phyloP scores from a whole-genome alignment of 2,113 vertebrate genomes.

The Paramisgurnus dabryanus region DNA sequence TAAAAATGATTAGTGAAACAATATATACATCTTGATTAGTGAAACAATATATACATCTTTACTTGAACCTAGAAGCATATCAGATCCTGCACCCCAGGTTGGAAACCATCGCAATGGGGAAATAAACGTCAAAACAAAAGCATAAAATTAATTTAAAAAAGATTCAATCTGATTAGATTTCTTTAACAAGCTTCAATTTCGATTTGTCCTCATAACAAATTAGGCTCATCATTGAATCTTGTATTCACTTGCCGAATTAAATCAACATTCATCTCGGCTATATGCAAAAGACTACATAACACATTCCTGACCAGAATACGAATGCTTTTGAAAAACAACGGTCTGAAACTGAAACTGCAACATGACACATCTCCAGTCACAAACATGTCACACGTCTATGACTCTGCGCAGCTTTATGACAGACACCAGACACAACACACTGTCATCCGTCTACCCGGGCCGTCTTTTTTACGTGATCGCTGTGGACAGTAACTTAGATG shows the following conservation, averaged over 20 bases:
- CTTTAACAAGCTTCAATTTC: not conserved
- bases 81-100: too few relatives aligned
- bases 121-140: too few relatives aligned
- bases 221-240: not conserved
- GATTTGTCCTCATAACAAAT: not conserved
- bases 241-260: not conserved
- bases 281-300: constrained; percentile 1
- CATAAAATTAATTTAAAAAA: not conserved
- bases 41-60: too few relatives aligned
- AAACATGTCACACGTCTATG: constrained; percentile 3
- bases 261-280: not conserved
- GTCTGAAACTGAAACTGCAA: not conserved
- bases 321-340: constrained; percentile 6
- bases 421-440: constrained; percentile 9
- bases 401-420: not conserved
- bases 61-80: too few relatives aligned
- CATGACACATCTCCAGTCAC: not conserved
- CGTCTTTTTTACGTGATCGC: constrained; percentile 64
- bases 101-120: too few relatives aligned
- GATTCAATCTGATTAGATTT: not conserved
- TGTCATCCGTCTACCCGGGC: constrained; percentile 51
- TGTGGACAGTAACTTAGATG: constrained; percentile 53
- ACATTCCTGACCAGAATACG: not conserved
- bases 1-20: too few relatives aligned
- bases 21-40: too few relatives aligned